Evolutionary conservation across 1,140 invertebrate species (phyloP), one percentile per base, ranked within the genome.

Genomic region (Metaphire vulgaris): DNA sequence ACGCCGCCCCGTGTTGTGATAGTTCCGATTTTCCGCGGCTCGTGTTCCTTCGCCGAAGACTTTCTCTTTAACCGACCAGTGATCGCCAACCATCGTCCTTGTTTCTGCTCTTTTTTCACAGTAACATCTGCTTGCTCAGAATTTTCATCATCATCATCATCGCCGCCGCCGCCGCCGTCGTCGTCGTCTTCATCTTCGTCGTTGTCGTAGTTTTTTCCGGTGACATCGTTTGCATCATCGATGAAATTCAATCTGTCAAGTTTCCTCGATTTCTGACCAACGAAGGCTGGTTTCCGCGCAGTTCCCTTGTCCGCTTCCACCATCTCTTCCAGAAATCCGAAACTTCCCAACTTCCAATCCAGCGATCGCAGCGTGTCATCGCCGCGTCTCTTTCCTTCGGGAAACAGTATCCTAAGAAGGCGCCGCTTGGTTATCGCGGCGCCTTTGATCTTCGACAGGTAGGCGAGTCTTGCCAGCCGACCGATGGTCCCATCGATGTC

Each of bases 401-500:
- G 41, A 12, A 6, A 21, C 6, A 56, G 21, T 21, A 56, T 6
- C 41, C 21, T 56, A 6, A 21, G 6, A 6, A 56, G 41, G 30
- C 2, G 33, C 28, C 32, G 31, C 69, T 64, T 72, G 33, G 26
- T 72, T n/a, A 28, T 12, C 26, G 1, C 2, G 30, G 26, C 28
- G 2, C 26, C 66, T 28, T 41, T 33, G 31, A 33, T 33, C 32
- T 34, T 64, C 68, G 70, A 67, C 15, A 72, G 16, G n/a, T 28
- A 76, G 31, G 75, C 75, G 2, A 76, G 32, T 29, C 41, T 76
- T 1, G 75, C 32, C 33, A 76, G 28, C 21, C 65, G 31, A 30
- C 71, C 69, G 2, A 73, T n/a, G 21, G 33, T 34, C 21, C 56
- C 68, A 15, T 41, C 29, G 15, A 72, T 33, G 34, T 76, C 70